Evolutionary conservation across 2,113 vertebrate genomes (phyloP).

Genomic region (Mormyrus iriodes): DNA sequence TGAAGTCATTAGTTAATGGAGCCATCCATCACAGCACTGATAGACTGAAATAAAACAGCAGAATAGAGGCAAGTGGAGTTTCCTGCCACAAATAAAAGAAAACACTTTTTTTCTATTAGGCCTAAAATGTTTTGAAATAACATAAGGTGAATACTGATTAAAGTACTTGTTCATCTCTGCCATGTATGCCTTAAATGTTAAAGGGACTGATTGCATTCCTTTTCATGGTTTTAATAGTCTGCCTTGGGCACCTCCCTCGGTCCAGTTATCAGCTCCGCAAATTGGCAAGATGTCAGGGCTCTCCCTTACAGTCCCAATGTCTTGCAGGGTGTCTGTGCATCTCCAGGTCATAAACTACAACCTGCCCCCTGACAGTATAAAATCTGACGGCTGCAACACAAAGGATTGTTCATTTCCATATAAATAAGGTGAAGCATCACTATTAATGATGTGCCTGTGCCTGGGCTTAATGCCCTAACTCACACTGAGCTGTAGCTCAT

Average conservation of each 20-base stretch:
- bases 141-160: not conserved
- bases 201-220: not conserved
- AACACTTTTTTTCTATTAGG: not conserved
- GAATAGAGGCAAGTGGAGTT: not conserved
- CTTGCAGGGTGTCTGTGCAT: constrained; percentile 31
- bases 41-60: not conserved
- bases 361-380: not conserved
- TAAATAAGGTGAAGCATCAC: not conserved
- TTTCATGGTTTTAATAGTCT: not conserved
- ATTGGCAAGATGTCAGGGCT: constrained; percentile 44
- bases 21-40: not conserved
- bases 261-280: constrained; percentile 60
- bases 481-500: not conserved
- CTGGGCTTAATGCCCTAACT: not conserved
- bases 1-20: not conserved
- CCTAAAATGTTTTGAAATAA: not conserved
- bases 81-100: not conserved
- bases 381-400: not conserved
- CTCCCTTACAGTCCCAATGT: constrained; percentile 42
- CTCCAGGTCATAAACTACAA: not conserved
- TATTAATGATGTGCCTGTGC: not conserved
- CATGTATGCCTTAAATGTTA: not conserved
- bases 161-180: not conserved
- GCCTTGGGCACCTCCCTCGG: constrained; percentile 54
- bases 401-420: not conserved